A percentile compares a stretch with the other conserved stretches of the same genome.
phyloP scores from a whole-genome alignment of 2,113 vertebrate species.

The sheep (Ovis aries) region DNA sequence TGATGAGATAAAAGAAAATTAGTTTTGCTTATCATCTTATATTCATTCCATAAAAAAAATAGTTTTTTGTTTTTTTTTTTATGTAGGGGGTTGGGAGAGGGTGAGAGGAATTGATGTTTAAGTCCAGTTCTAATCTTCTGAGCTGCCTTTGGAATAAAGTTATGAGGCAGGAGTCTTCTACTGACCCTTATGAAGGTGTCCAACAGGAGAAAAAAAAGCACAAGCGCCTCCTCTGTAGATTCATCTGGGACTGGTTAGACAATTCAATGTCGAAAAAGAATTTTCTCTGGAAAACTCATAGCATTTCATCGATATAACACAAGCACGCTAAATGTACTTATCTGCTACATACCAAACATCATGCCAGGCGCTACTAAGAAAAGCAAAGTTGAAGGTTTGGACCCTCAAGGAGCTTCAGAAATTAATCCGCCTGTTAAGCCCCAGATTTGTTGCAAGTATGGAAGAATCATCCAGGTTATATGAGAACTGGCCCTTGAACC shows the following conservation, averaged over 20 bases:
- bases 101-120: background rate
- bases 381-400: background rate
- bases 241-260: background rate
- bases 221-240: background rate
- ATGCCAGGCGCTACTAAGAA: background rate
- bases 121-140: background rate
- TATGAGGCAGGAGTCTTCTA: background rate
- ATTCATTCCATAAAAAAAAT: background rate
- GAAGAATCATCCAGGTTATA: background rate
- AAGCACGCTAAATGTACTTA: background rate
- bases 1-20: background rate
- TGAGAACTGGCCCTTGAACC: background rate
- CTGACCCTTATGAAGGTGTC: background rate
- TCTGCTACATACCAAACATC: background rate
- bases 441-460: background rate
- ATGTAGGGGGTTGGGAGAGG: background rate
- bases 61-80: background rate
- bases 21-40: background rate
- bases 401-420: background rate
- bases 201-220: background rate
- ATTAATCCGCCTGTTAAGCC: background rate
- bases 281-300: conserved; percentile 24
- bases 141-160: background rate
- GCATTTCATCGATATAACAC: background rate
- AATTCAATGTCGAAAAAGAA: background rate